Conservation (phyloP, 2,888 invertebrate species). For the Ennomos quercinarius region DNA sequence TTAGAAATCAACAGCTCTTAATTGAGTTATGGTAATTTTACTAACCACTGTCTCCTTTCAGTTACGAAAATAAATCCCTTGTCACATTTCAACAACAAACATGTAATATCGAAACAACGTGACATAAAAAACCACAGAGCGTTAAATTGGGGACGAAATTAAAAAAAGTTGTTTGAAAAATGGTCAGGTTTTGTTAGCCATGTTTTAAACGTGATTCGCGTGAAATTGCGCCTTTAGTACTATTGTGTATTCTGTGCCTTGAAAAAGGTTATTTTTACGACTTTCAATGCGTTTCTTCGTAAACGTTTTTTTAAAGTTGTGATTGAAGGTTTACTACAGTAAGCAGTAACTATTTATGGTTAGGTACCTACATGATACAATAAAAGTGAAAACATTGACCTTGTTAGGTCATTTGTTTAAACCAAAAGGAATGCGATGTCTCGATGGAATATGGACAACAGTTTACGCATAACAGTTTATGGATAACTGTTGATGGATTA, state of each 20-base stretch:
- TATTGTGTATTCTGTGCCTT: not conserved
- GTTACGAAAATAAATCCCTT: constrained; percentile 16
- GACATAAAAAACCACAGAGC: constrained; percentile 31
- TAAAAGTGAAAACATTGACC: too few relatives aligned
- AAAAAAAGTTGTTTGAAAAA: constrained; percentile 40
- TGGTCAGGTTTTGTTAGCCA: constrained; percentile 28
- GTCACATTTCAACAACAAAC: constrained; percentile 26
- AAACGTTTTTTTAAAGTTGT: constrained; percentile 20
- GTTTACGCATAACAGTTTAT: too few relatives aligned
- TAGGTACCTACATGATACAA: too few relatives aligned
- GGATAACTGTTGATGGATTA: too few relatives aligned
- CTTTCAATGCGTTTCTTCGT: constrained; percentile 13
- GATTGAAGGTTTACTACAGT: constrained; percentile 10
- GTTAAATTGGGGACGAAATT: constrained; percentile 34
- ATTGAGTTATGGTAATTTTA: too few relatives aligned
- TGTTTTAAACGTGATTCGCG: constrained; percentile 29
- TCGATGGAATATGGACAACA: too few relatives aligned
- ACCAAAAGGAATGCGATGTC: too few relatives aligned
- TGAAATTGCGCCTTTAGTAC: constrained; percentile 15
- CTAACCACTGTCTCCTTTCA: not conserved
- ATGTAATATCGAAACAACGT: constrained; percentile 31
- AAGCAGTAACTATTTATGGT: too few relatives aligned
- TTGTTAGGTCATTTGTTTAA: not conserved
- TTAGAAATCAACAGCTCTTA: too few relatives aligned
- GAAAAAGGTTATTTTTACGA: constrained; percentile 20